A percentile compares a stretch with the other conserved stretches of the same genome.
These are phyloP conservation scores for Agonopterix arenella DNA, from an alignment of 2,888 invertebrate species.

Conservation along the genomic window DNA sequence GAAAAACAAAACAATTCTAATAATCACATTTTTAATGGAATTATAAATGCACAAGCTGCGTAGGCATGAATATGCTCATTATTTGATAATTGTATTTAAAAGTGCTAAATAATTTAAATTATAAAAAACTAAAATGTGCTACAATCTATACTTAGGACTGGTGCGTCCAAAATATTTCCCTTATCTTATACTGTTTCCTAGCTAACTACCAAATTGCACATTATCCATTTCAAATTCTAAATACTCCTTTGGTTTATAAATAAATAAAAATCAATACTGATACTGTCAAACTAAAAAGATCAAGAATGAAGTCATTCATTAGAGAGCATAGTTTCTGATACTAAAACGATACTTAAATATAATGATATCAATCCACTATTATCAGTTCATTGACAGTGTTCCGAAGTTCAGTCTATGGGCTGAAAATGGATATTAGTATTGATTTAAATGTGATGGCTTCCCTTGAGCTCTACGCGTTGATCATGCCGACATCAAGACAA, in stretches of 20 bases:
- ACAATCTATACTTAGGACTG: slow-evolving; percentile 60
- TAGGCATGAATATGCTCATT: slow-evolving; percentile 56
- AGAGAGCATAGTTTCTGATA: slow-evolving; percentile 1
- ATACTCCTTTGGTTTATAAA: slow-evolving; percentile 1
- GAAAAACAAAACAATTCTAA: slow-evolving; percentile 23
- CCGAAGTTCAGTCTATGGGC: background rate
- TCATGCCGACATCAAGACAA: slow-evolving; percentile 67
- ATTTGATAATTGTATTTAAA: slow-evolving; percentile 54
- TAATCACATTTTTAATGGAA: slow-evolving; percentile 73
- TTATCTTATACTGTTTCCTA: slow-evolving; percentile 32
- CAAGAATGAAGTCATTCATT: background rate
- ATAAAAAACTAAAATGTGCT: slow-evolving; percentile 49
- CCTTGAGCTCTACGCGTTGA: slow-evolving; percentile 22
- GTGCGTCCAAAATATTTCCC: slow-evolving; percentile 54
- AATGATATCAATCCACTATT: background rate
- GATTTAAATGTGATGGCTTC: background rate
- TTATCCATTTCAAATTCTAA: slow-evolving; percentile 7
- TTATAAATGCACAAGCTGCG: slow-evolving; percentile 71
- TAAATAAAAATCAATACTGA: background rate
- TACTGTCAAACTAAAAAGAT: slow-evolving; percentile 1
- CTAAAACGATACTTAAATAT: background rate
- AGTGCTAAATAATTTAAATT: slow-evolving; percentile 64
- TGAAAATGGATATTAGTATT: background rate
- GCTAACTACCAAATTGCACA: slow-evolving; percentile 30
- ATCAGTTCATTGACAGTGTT: background rate